Base-by-base conservation (phyloP, 2,113 vertebrate genomes). In the Cisticola juncidis region DNA sequence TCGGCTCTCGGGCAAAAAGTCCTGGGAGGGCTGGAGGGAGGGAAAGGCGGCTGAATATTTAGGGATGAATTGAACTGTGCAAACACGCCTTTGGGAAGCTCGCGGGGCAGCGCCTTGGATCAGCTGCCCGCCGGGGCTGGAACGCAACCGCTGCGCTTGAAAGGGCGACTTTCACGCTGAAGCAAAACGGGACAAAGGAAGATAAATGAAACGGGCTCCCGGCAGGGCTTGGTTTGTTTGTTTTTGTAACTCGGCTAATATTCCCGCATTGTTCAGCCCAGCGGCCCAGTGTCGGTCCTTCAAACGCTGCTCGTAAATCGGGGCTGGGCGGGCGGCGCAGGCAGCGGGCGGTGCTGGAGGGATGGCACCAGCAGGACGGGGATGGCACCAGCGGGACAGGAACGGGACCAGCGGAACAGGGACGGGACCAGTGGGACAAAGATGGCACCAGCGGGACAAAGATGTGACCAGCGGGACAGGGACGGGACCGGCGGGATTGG, bases 181-280 rank as follows among this genome's bases (percentile, higher is more conserved):
- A 96, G 95, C 97, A 95, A 95, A 95, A 94, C 83, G 13, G 95
- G 95, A 97, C 96, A 97, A 97, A 97, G 92, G 97, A 95, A 96
- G 95, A 96, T 94, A 97, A 97, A 97, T 96, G 96, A 94, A 97
- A 97, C 48, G 58, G 78, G 74, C 95, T 95, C 95, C 95, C 83
- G 54, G 93, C 74, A 89, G 96, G 91, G 92, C 70, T 97, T 93
- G 95, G 89, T 96, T 97, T 97, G 96, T 97, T 97, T 97, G 96
- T 97, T 97, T 97, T 97, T 96, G 96, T 97, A 97, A 96, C 90
- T 94, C 96, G 72, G 96, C 95, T 97, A 97, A 97, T 97, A 96
- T 97, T 97, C 96, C 95, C 10, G 61, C 94, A 90, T 96, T 96
- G 96, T 97, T 91, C 94, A 86, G 91, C 88, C 62, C 90, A 95